Evolutionary conservation across 35 echinoderm and acorn worm species (phyloP), one percentile per base, ranked within the genome.

Genomic region (Patiria miniata): DNA sequence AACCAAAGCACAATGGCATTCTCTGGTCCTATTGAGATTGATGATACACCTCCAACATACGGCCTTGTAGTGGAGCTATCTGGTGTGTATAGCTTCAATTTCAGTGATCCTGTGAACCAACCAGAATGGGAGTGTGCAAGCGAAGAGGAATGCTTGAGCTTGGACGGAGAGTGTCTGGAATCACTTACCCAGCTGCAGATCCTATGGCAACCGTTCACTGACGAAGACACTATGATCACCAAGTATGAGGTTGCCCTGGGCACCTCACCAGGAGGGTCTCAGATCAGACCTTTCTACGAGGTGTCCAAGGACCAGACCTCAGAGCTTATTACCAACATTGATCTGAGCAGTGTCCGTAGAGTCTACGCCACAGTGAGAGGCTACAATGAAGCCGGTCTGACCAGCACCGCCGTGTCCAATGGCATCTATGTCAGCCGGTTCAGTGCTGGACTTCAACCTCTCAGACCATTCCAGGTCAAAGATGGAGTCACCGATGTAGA

Each of bases 301-400:
- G 61, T 86, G 23, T 8, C 39, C 14, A 37, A 33, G 34, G 36
- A 77, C 23, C 40, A 39, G 37, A 86, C 84, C 29, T 69, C 28
- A 50, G 68, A 50, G 38, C 29, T 77, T 39, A 78, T 77, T 0
- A 8, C 28, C 16, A 47, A 77, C 47, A 14, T 86, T 16, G 40
- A 57, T 23, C 36, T 78, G 16, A 78, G 18, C 29, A 28, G 26
- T 40, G 34, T 76, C 30, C 56, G 28, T 15, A 40, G n/a, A 26
- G 68, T 87, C 34, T 79, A 78, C 76, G 79, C 79, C 4, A 52
- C 88, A 76, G 60, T 90, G 21, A 39, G 40, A 39, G 88, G 52
- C 0, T 90, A 83, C 60, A 90, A 90, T 81, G 39, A 37, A 77
- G 88, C 80, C 8, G 88, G 88, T 21, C 73, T 90, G 29, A 30